A percentile compares a stretch with the other conserved stretches of the same genome.
These are phyloP conservation scores for Takifugu ocellatus DNA, from an alignment of 2,797 vertebrate species.

Conservation along the genomic window DNA sequence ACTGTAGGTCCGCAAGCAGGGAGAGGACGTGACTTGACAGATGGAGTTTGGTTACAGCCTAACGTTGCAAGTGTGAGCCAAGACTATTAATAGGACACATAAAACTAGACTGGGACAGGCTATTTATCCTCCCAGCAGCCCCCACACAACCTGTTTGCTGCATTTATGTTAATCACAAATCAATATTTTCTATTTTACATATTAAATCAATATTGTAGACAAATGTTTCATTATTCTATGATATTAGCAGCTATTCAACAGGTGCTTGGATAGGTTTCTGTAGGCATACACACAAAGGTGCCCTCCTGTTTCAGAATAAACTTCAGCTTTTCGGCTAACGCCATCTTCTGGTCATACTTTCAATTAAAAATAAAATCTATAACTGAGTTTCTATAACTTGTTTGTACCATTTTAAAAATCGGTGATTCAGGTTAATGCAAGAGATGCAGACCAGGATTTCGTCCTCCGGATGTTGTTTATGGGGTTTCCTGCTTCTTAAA, in stretches of 20 bases:
- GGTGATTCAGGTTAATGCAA: too few relatives aligned
- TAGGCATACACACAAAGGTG: neutral
- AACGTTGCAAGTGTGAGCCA: conserved; percentile 84
- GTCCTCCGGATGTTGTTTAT: too few relatives aligned
- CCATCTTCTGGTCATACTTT: neutral
- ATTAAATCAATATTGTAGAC: neutral
- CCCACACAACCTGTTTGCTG: conserved; percentile 42
- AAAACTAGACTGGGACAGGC: conserved; percentile 41
- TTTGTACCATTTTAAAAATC: too few relatives aligned
- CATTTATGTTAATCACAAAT: neutral
- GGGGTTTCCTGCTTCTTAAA: too few relatives aligned
- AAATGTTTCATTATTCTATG: neutral
- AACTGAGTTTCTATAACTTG: too few relatives aligned
- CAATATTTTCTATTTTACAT: too few relatives aligned
- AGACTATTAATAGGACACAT: conserved; percentile 86
- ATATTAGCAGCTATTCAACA: neutral
- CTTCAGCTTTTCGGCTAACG: neutral
- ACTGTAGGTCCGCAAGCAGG: conserved; percentile 72
- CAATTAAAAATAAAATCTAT: neutral
- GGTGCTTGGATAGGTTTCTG: neutral
- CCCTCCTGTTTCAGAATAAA: neutral
- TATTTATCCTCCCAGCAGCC: conserved; percentile 40
- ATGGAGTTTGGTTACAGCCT: conserved; percentile 90
- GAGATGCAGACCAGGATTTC: too few relatives aligned
- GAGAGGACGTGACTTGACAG: conserved; percentile 84